Conservation (phyloP, 1,140 invertebrate genomes). For the Philopotamus ludificatus region DNA sequence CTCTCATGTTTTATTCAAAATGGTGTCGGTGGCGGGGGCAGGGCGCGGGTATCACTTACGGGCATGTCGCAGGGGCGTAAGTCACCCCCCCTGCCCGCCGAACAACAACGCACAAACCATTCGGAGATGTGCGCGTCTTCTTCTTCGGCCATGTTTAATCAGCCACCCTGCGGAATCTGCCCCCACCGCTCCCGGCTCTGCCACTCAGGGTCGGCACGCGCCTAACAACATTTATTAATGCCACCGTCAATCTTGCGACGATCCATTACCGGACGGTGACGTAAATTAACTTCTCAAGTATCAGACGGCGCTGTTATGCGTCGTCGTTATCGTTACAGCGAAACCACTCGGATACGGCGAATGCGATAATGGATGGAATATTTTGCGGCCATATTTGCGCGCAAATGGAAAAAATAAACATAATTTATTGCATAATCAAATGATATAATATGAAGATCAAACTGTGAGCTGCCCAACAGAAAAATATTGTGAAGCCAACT, state of each 20-base stretch:
- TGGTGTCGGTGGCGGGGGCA: too few relatives aligned
- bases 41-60: slow-evolving; percentile 5
- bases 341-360: too few relatives aligned
- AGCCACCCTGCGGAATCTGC: slow-evolving; percentile 13
- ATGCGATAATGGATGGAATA: too few relatives aligned
- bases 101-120: slow-evolving; percentile 11
- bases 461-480: too few relatives aligned
- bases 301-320: too few relatives aligned
- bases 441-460: too few relatives aligned
- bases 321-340: background rate
- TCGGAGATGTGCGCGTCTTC: background rate
- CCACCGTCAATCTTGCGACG: background rate
- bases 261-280: background rate
- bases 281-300: background rate
- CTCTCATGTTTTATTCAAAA: slow-evolving; percentile 22
- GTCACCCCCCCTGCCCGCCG: background rate
- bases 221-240: background rate
- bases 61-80: background rate
- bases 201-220: background rate
- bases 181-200: background rate
- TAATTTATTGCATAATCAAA: too few relatives aligned
- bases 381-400: too few relatives aligned
- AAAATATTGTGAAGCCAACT: too few relatives aligned
- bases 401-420: too few relatives aligned
- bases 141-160: slow-evolving; percentile 30